Evolutionary conservation across 1,140 invertebrate species (phyloP).

Genomic region (Maniola jurtina): DNA sequence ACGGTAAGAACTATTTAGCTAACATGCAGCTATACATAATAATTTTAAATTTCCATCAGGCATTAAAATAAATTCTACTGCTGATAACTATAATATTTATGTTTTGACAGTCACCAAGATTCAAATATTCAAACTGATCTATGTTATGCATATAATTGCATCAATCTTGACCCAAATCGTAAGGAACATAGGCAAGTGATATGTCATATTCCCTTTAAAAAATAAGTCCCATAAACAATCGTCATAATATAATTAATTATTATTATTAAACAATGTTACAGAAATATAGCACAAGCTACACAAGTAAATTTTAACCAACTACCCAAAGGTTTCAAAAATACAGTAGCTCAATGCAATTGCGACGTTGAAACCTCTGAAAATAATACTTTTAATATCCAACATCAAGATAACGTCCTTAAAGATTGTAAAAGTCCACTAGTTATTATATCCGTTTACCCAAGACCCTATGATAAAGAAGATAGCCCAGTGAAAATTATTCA

Average conservation of each 20-base stretch:
- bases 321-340: constrained; percentile 32
- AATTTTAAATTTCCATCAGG: not conserved
- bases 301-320: constrained; percentile 43
- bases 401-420: constrained; percentile 34
- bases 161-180: not conserved
- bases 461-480: constrained; percentile 32
- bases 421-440: constrained; percentile 54
- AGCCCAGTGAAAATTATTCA: constrained; percentile 28
- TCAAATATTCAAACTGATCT: constrained; percentile 37
- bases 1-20: too few relatives aligned
- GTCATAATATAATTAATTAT: too few relatives aligned
- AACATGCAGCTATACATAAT: not conserved
- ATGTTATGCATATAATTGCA: constrained; percentile 7
- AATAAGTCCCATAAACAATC: too few relatives aligned
- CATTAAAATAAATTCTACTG: not conserved
- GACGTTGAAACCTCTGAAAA: constrained; percentile 24
- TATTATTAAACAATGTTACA: not conserved
- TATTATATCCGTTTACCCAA: constrained; percentile 68
- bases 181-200: not conserved
- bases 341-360: constrained; percentile 44
- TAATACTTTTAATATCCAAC: constrained; percentile 20
- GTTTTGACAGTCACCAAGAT: constrained; percentile 23
- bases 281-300: constrained; percentile 35
- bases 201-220: too few relatives aligned
- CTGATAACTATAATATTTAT: not conserved